Percentiles rank a stretch among this genome's conserved stretches.
These are phyloP conservation scores for Phasia obesa DNA, from an alignment of 2,888 invertebrate genomes.

Conservation along the genomic window DNA sequence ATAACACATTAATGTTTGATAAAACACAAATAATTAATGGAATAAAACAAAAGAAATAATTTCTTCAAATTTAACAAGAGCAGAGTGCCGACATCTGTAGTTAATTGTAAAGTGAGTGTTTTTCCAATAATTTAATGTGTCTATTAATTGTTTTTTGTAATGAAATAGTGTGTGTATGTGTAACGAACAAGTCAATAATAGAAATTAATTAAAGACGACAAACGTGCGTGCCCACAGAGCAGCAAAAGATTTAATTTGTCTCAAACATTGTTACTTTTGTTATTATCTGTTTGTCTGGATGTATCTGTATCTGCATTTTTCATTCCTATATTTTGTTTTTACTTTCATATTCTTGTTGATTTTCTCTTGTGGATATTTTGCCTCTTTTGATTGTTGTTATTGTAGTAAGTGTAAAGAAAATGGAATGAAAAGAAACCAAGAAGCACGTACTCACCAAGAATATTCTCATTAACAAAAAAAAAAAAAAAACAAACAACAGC, in stretches of 20 bases:
- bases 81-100: no score
- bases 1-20: not conserved
- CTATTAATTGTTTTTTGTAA: not conserved
- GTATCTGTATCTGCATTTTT: slow-evolving; percentile 20
- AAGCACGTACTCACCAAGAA: slow-evolving; percentile 11
- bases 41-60: slow-evolving; percentile 18
- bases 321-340: slow-evolving; percentile 50
- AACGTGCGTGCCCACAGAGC: slow-evolving; percentile 41
- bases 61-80: slow-evolving; percentile 21
- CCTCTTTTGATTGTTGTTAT: slow-evolving; percentile 3
- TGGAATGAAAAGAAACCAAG: not conserved
- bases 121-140: slow-evolving; percentile 16
- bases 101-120: slow-evolving; percentile 35
- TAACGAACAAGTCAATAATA: not conserved
- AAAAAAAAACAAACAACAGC: no score
- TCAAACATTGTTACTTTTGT: slow-evolving; percentile 3
- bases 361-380: slow-evolving; percentile 14
- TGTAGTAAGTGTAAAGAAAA: slow-evolving; percentile 27
- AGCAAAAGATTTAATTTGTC: slow-evolving; percentile 50
- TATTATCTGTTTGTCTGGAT: not conserved
- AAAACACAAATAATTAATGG: slow-evolving; percentile 7
- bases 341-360: slow-evolving; percentile 40
- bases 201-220: slow-evolving; percentile 35
- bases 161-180: slow-evolving; percentile 2
- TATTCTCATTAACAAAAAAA: slow-evolving; percentile 19